Evolutionary conservation across 2,888 invertebrate genomes (phyloP).

Genomic region (Timandra comae): DNA sequence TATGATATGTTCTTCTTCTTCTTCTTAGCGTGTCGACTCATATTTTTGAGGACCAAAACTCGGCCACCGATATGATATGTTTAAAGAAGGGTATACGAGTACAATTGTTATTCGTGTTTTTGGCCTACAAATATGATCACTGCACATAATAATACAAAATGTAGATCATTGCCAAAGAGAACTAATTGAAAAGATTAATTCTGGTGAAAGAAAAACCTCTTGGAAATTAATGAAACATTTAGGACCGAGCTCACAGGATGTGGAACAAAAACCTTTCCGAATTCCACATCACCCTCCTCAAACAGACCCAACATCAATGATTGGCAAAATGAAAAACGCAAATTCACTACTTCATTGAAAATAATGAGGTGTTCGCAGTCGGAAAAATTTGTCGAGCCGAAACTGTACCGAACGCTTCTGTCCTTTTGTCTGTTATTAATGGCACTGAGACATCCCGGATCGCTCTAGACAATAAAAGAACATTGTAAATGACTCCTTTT

Average conservation of each 20-base stretch:
- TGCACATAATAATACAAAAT: too few relatives aligned
- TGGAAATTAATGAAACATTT: constrained; percentile 8
- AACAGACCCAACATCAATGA: constrained; percentile 11
- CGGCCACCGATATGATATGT: too few relatives aligned
- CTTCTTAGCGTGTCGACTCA: too few relatives aligned
- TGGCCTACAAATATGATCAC: too few relatives aligned
- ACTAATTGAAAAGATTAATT: constrained; percentile 3
- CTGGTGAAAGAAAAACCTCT: constrained; percentile 1
- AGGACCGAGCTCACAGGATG: constrained; percentile 2
- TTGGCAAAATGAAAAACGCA: constrained; percentile 31
- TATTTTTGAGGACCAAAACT: too few relatives aligned
- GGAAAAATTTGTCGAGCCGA: constrained; percentile 40
- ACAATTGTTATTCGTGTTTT: too few relatives aligned
- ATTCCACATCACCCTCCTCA: constrained; percentile 5
- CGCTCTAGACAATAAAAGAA: constrained; percentile 44
- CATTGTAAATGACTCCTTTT: constrained; percentile 42
- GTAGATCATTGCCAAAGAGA: not conserved
- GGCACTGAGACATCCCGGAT: constrained; percentile 30
- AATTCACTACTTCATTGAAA: constrained; percentile 41
- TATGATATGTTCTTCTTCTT: too few relatives aligned
- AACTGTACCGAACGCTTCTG: constrained; percentile 38
- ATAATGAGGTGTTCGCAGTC: constrained; percentile 45
- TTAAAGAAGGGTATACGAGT: too few relatives aligned
- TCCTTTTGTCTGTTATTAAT: constrained; percentile 46
- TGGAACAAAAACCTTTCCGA: constrained; percentile 15